phyloP scores from a whole-genome alignment of 2,888 invertebrate species.

The Acronicta leporina region DNA sequence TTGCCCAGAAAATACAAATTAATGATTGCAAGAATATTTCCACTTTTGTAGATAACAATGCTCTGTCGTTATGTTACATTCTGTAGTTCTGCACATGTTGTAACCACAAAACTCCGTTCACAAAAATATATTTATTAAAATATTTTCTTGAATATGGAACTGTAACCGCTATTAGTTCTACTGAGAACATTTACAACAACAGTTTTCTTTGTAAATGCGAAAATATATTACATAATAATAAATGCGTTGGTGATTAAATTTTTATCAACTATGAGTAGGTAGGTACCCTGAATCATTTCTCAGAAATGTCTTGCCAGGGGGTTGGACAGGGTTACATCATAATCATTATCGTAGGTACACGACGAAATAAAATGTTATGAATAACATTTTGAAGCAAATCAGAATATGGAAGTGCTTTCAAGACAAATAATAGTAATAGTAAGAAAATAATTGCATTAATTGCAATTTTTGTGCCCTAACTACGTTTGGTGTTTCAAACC shows the following conservation, averaged over 20 bases:
- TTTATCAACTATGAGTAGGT: slow-evolving; percentile 34
- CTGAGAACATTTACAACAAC: slow-evolving; percentile 62
- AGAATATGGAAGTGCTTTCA: slow-evolving; percentile 39
- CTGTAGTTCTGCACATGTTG: slow-evolving; percentile 60
- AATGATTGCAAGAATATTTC: slow-evolving; percentile 85
- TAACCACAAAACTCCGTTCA: slow-evolving; percentile 81
- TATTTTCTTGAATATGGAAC: slow-evolving; percentile 81
- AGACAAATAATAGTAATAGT: slow-evolving; percentile 40
- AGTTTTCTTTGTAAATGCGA: slow-evolving; percentile 62
- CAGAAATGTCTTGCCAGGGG: slow-evolving; percentile 47
- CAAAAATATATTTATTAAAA: slow-evolving; percentile 85
- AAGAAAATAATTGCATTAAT: slow-evolving; percentile 38
- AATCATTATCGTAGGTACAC: slow-evolving; percentile 44
- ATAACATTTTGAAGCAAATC: slow-evolving; percentile 39
- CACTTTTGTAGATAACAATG: slow-evolving; percentile 74
- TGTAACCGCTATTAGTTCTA: slow-evolving; percentile 73
- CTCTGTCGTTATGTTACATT: slow-evolving; percentile 64
- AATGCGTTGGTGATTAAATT: slow-evolving; percentile 54
- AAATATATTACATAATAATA: slow-evolving; percentile 56
- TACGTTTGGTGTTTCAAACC: slow-evolving; percentile 36
- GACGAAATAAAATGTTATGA: slow-evolving; percentile 40
- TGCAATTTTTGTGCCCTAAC: slow-evolving; percentile 29
- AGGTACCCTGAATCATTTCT: slow-evolving; percentile 53
- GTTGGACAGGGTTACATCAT: slow-evolving; percentile 51
- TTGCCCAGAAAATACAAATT: slow-evolving; percentile 88